Evolutionary conservation across 2,888 invertebrate species (phyloP).

Genomic region (Anagyrus pseudococci): DNA sequence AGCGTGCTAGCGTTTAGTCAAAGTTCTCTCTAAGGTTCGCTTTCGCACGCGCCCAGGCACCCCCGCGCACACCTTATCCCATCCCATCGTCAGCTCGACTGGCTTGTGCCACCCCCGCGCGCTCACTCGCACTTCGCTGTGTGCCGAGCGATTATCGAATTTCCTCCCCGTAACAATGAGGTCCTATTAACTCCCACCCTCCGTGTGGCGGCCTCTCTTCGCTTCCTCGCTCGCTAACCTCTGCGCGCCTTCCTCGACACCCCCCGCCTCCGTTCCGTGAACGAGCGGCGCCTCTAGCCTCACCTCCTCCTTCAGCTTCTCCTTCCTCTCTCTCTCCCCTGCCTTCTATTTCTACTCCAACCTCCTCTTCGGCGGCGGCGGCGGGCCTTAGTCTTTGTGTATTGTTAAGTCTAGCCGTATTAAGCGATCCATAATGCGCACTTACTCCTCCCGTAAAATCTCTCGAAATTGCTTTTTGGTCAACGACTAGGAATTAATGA

Average conservation of each 20-base stretch:
- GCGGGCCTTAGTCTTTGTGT: conserved; percentile 54
- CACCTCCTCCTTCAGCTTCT: too few species aligned
- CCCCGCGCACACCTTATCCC: conserved; percentile 18
- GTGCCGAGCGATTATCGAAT: conserved; percentile 62
- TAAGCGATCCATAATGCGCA: conserved; percentile 58
- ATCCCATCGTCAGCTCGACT: not conserved
- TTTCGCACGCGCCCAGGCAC: conserved; percentile 38
- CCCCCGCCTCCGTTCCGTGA: too few species aligned
- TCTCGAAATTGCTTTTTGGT: conserved; percentile 52
- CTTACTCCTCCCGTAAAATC: conserved; percentile 58
- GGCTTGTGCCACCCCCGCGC: too few species aligned
- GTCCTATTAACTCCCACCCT: conserved; percentile 62
- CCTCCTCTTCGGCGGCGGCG: too few species aligned
- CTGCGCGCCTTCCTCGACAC: too few species aligned
- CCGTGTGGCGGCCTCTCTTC: conserved; percentile 24
- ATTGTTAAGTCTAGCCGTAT: conserved; percentile 61
- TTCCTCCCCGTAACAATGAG: conserved; percentile 62
- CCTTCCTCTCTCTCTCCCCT: conserved; percentile 27
- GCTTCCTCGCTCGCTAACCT: too few species aligned
- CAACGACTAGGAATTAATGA: conserved; percentile 42
- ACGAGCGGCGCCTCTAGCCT: too few species aligned
- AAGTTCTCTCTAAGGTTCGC: conserved; percentile 59
- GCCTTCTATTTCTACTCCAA: too few species aligned
- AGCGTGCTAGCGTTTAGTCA: conserved; percentile 62
- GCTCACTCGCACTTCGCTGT: conserved; percentile 51